Conservation (phyloP, 1,140 invertebrate genomes). For the Hylaeus anthracinus region DNA sequence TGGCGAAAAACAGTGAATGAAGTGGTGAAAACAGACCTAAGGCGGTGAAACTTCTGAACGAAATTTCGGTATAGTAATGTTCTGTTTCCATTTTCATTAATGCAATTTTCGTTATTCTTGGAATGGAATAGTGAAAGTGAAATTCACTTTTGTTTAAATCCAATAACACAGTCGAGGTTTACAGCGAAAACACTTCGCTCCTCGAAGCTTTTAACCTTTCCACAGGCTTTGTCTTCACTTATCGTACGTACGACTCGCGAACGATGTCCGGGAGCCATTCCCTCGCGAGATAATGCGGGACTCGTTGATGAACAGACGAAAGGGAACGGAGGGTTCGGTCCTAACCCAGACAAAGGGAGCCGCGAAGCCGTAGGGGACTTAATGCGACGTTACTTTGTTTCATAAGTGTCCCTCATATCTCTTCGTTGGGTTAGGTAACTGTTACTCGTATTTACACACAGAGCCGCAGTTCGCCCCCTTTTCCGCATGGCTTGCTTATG, state of each 20-base stretch:
- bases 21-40: too few species aligned
- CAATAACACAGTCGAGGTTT: neutral
- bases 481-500: slow-evolving; percentile 24
- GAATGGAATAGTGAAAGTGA: too few species aligned
- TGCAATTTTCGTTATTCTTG: too few species aligned
- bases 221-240: neutral
- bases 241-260: slow-evolving; percentile 9
- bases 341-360: slow-evolving; percentile 25
- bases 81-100: too few species aligned
- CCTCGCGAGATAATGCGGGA: slow-evolving; percentile 26
- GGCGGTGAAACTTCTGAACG: too few species aligned
- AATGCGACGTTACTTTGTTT: slow-evolving; percentile 64
- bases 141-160: neutral
- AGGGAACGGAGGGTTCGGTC: slow-evolving; percentile 19
- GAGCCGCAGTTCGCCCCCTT: neutral
- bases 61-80: too few species aligned
- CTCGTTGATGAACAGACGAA: slow-evolving; percentile 47
- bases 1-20: too few species aligned
- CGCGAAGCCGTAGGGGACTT: slow-evolving; percentile 45
- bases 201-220: neutral
- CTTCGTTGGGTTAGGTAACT: slow-evolving; percentile 7
- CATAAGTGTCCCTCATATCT: slow-evolving; percentile 54
- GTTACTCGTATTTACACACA: slow-evolving; percentile 27
- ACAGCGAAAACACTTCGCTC: neutral
- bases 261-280: slow-evolving; percentile 7